Evolutionary conservation across 2,888 invertebrate genomes (phyloP), one percentile per base, ranked within the genome.

Genomic region (Agriopis marginaria): DNA sequence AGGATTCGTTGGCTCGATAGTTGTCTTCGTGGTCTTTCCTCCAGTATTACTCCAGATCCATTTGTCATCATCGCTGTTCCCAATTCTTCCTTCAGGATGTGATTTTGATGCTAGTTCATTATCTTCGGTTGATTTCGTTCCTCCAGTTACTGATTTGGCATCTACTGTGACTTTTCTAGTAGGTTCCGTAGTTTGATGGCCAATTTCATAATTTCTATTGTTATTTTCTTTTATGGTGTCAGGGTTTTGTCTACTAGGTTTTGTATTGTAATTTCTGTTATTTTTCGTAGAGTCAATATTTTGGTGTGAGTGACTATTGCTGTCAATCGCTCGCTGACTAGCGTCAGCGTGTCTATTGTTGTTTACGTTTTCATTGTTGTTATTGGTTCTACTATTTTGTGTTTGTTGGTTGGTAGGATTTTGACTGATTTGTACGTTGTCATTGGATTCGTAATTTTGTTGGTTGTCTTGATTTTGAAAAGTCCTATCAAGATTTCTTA

Each of bases 11-110:
- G 58, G 45, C 12, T 8, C 39, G 11, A 23, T 14, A 9, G 45
- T 44, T 0, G 58, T 45, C 10, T 58, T 58, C 39, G 58, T 45
- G 10, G 45, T 12, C 14, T 58, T 58, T 4, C 10, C 45, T 12
- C 40, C 45, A 8, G 1, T 45, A 12, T 23, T 58, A 11, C 17
- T 54, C 79, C 80, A 77, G 6, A 79, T 69, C 79, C 79, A 78
- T 32, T 64, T 75, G 0, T 79, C 77, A 0, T 72, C 53, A 9
- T 68, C 50, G 0, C 55, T 68, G 23, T 10, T 32, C 32, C 45
- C 71, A 0, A 62, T 40, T 32, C 53, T 54, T 7, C 49, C 68
- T 32, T 65, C 73, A 44, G 47, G 12, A 17, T 59, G 3, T 6
- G 44, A 51, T 32, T 17, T 63, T 32, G 66, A 45, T 12, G 60